Percentiles rank a stretch among this genome's conserved stretches.
Evolutionary conservation across 1,140 invertebrate species (phyloP).

Genomic region (Brevipalpus yothersi): DNA sequence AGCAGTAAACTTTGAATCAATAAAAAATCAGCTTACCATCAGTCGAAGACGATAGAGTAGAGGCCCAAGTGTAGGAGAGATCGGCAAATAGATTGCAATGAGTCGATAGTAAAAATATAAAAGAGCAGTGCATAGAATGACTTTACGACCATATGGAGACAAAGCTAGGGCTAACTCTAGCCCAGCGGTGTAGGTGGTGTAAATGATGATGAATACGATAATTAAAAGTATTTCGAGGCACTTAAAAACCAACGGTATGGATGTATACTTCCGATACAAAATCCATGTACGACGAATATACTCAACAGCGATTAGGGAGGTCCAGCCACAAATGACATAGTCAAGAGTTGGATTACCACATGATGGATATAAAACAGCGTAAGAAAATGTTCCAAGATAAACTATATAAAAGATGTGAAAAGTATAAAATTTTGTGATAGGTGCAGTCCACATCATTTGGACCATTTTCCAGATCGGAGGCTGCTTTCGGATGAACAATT

Average conservation of each 20-base stretch:
- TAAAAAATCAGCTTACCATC: constrained; percentile 13
- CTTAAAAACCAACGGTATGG: constrained; percentile 12
- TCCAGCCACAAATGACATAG: constrained; percentile 19
- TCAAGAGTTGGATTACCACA: constrained; percentile 21
- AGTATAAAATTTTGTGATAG: constrained; percentile 18
- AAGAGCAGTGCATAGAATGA: constrained; percentile 15
- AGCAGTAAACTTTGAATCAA: too few species aligned
- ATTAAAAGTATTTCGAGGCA: constrained; percentile 13
- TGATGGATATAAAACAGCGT: constrained; percentile 20
- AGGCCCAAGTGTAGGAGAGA: constrained; percentile 23
- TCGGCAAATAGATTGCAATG: constrained; percentile 21
- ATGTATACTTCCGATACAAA: constrained; percentile 12
- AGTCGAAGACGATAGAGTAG: constrained; percentile 21
- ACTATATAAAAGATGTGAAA: constrained; percentile 20
- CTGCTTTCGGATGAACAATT: constrained; percentile 7
- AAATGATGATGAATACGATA: constrained; percentile 10
- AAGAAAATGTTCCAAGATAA: constrained; percentile 20
- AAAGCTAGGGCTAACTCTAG: constrained; percentile 1
- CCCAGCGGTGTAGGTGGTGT: constrained; percentile 8
- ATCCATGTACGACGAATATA: constrained; percentile 5
- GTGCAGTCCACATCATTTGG: constrained; percentile 16
- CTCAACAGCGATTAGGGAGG: constrained; percentile 7
- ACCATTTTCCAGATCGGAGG: constrained; percentile 16
- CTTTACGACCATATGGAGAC: constrained; percentile 12
- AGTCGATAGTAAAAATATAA: constrained; percentile 24